phyloP scores from a whole-genome alignment of 2,888 invertebrate genomes.

The Lamellibrachia columna region DNA sequence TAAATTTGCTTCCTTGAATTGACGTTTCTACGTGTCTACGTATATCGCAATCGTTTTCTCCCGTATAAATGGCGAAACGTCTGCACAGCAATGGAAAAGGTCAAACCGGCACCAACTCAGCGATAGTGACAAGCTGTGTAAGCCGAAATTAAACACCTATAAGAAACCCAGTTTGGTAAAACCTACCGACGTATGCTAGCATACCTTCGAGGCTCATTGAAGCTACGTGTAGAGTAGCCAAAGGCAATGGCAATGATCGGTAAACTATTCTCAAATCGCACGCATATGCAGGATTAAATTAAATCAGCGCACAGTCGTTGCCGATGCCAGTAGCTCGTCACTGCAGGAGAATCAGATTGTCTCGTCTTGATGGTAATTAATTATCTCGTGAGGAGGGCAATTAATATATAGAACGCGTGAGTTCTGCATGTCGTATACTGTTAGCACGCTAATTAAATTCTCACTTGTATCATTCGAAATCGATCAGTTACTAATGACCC shows the following conservation, averaged over 20 bases:
- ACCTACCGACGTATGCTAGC: too few relatives aligned
- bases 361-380: not conserved
- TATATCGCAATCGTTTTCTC: not conserved
- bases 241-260: too few relatives aligned
- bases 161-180: too few relatives aligned
- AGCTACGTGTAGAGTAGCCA: too few relatives aligned
- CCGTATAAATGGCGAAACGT: not conserved
- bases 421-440: not conserved
- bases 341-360: not conserved
- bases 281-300: not conserved
- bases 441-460: not conserved
- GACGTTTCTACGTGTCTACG: not conserved
- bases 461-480: not conserved
- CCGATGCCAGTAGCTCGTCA: not conserved
- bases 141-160: not conserved
- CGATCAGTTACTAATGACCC: not conserved
- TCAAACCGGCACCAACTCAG: not conserved
- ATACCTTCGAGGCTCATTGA: too few relatives aligned
- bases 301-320: not conserved
- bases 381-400: not conserved
- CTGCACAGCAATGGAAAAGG: not conserved
- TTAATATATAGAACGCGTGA: not conserved
- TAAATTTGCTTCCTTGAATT: not conserved
- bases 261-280: too few relatives aligned
- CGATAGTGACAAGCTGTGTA: not conserved